Evolutionary conservation across 2,113 vertebrate species (phyloP), one percentile per base, ranked within the genome.

Genomic region (Phalacrocorax carbo): DNA sequence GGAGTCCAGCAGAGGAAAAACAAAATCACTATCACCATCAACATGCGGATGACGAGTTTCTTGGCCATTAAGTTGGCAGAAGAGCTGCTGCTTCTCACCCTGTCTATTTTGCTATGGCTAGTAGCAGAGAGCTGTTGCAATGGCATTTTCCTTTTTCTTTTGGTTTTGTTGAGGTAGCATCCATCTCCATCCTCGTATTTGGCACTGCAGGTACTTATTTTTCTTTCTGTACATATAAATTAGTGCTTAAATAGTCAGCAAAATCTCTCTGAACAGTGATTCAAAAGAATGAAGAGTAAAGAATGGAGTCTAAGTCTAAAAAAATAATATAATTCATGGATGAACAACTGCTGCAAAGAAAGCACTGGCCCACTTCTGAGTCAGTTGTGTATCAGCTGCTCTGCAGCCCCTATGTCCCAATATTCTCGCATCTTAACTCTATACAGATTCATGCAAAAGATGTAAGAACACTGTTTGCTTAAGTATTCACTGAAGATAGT

Each of bases 1-100:
- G 99, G 99, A 38, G 99, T 99, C 99, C 99, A 99, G 97, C 99
- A 99, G 13, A 99, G 92, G 97, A 99, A 99, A 68, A 99, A 99
- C 84, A 99, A 97, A 91, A 98, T 96, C 93, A 99, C 99, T 14
- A 99, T 99, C 96, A 99, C 99, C 44, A 99, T 98, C 78, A 99
- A 97, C 99, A 99, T 99, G 82, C 99, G 99, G 96, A 99, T 99
- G 60, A 99, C 99, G 0, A 99, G 98, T 93, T 99, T 99, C 98
- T 99, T 99, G 97, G 99, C 99, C 98, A 99, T 95, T 79, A 99
- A 97, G 97, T 99, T 99, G 96, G 98, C 98, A 0, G 98, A 97
- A 4, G 99, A 99, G 96, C 96, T 99, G 98, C 78, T 98, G 98
- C 99, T 98, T 90, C 98, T 97, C 75, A 98, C 96, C 7, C 99